phyloP scores from a whole-genome alignment of 1,140 invertebrate genomes.

The Bombus impatiens region DNA sequence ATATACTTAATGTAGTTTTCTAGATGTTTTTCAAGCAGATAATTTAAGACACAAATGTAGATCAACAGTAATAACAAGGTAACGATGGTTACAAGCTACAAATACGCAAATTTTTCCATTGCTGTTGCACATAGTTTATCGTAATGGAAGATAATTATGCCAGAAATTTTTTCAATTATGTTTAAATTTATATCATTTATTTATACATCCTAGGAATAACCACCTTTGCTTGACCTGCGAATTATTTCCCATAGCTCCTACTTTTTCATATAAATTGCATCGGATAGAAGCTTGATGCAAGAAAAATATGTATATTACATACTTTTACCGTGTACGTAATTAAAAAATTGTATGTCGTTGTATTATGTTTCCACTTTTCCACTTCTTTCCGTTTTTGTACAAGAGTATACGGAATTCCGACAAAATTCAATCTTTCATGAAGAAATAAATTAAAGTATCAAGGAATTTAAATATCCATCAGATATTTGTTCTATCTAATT shows the following conservation, averaged over 20 bases:
- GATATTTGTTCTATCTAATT: no score
- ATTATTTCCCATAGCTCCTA: conserved; percentile 3
- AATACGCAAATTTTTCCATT: background rate
- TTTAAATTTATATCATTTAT: conserved; percentile 3
- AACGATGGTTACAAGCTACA: background rate
- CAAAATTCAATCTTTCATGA: no score
- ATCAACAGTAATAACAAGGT: background rate
- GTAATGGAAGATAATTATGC: conserved; percentile 10
- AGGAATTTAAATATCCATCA: no score
- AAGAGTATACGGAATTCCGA: background rate
- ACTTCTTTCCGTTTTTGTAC: background rate
- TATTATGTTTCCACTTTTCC: background rate
- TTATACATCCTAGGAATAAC: background rate
- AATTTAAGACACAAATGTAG: background rate
- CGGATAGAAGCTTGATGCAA: background rate
- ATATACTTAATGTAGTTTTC: background rate
- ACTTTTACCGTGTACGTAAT: background rate
- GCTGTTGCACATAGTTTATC: background rate
- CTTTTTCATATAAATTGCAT: background rate
- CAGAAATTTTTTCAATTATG: background rate
- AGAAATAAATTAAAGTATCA: no score
- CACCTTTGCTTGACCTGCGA: background rate
- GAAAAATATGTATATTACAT: background rate
- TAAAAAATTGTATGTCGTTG: background rate
- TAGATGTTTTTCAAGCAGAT: background rate